These are phyloP conservation scores for Hipposideros larvatus DNA, from an alignment of 2,797 vertebrate species.

Conservation along the genomic window DNA sequence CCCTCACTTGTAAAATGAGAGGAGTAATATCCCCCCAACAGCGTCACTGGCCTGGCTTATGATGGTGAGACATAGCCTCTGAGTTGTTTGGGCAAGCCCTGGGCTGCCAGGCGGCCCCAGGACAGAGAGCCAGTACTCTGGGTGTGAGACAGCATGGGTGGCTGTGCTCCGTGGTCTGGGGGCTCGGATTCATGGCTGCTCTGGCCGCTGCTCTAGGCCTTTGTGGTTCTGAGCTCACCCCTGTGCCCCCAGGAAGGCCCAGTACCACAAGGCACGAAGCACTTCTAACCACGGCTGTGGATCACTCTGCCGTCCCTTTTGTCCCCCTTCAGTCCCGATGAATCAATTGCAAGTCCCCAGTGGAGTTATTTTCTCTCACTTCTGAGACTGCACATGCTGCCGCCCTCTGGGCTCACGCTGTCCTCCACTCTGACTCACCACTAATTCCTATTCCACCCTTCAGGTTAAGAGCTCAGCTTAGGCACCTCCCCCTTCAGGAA, in stretches of 20 bases:
- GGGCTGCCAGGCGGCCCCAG: background rate
- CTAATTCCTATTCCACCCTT: background rate
- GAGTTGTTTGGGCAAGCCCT: background rate
- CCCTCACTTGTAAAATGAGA: background rate
- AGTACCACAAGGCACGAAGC: background rate
- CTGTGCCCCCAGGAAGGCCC: background rate
- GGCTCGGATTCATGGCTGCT: background rate
- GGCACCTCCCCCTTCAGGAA: background rate
- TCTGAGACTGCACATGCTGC: background rate
- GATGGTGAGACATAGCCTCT: background rate
- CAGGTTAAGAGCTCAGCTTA: background rate
- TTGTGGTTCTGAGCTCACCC: background rate
- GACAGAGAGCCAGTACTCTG: background rate
- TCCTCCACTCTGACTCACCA: background rate
- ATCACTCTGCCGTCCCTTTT: background rate
- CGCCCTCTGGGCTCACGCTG: background rate
- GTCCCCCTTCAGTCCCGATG: background rate
- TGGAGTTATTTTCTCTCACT: conserved; percentile 6
- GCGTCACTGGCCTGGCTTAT: background rate
- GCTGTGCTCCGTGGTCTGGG: background rate
- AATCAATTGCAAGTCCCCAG: background rate
- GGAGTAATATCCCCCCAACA: background rate
- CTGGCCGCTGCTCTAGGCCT: background rate
- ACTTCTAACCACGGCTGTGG: background rate
- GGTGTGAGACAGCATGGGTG: background rate